These are phyloP conservation scores for Ardeotis arabs DNA, from an alignment of 2,113 vertebrate species.

Conservation along the genomic window DNA sequence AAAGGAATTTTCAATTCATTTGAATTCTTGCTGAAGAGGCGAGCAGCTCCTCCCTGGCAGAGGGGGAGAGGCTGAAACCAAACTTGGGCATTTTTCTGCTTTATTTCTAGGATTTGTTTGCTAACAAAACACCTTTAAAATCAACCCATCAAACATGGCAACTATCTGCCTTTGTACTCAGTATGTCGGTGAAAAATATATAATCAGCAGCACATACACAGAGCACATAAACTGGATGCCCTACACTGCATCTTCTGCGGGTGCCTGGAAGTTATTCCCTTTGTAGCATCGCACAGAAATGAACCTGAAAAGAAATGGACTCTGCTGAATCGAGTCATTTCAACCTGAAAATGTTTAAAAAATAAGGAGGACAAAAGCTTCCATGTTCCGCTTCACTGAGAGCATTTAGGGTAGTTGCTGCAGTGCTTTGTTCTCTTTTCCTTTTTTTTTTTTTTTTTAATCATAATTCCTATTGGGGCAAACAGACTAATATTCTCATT, in stretches of 20 bases:
- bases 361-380: neutral
- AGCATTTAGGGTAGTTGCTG: neutral
- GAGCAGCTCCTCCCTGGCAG: neutral
- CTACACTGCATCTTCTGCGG: neutral
- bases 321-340: neutral
- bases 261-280: neutral
- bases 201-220: neutral
- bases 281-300: neutral
- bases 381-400: neutral
- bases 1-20: constrained; percentile 75
- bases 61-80: neutral
- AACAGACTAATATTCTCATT: neutral
- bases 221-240: neutral
- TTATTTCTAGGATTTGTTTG: constrained; percentile 44
- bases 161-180: neutral
- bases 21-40: constrained; percentile 62
- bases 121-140: constrained; percentile 27
- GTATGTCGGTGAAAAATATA: neutral
- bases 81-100: neutral
- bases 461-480: neutral
- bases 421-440: neutral
- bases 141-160: constrained; percentile 10
- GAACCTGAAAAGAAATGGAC: neutral
- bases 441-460: neutral
- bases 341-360: neutral